Percentiles rank a stretch among this genome's conserved stretches.
Conservation (phyloP, 2,113 vertebrate genomes). For the Malurus melanocephalus region DNA sequence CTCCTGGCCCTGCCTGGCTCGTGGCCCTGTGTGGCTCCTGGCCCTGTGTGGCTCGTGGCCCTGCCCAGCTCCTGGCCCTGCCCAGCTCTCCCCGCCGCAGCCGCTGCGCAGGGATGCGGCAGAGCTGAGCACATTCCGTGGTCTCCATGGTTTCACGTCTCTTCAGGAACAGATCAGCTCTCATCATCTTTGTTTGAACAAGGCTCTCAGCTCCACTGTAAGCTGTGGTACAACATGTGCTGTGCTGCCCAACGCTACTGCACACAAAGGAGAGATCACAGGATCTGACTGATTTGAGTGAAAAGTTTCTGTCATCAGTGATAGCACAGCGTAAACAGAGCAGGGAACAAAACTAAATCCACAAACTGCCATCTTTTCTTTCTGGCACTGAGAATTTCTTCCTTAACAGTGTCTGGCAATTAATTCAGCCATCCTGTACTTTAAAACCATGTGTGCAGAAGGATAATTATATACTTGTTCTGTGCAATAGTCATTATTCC, state of each 20-base stretch:
- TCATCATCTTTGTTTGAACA: constrained; percentile 10
- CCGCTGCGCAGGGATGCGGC: neutral
- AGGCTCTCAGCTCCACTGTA: neutral
- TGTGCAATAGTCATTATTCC: neutral
- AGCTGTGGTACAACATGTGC: neutral
- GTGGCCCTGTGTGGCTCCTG: no score
- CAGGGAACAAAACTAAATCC: neutral
- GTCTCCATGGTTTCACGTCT: constrained; percentile 31
- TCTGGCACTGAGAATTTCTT: neutral
- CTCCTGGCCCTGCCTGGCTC: no score
- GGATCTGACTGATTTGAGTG: neutral
- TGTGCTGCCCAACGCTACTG: rapidly evolving
- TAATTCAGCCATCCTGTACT: neutral
- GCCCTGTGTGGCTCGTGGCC: no score
- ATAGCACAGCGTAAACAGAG: neutral
- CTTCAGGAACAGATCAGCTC: neutral
- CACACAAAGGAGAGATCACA: neutral
- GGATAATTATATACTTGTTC: neutral
- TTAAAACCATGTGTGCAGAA: neutral
- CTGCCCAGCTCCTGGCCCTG: neutral
- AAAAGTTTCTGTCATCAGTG: neutral
- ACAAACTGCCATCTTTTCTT: neutral
- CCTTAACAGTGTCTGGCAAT: neutral
- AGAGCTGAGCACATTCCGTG: neutral
- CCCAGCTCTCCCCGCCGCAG: rapidly evolving